Conservation (phyloP, 2,888 invertebrate species). For the Eumerus sabulonum region DNA sequence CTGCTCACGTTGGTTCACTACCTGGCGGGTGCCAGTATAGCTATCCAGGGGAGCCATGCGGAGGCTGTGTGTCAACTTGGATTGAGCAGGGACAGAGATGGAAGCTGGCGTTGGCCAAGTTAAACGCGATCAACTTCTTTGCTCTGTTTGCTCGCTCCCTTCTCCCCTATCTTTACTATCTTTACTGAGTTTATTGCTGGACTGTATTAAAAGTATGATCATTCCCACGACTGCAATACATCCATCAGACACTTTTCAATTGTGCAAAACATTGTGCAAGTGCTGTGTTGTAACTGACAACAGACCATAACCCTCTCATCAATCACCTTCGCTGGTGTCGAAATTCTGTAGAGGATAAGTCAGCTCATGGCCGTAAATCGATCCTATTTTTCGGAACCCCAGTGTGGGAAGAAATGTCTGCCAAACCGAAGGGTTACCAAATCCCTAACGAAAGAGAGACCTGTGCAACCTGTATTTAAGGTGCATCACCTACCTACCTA, state of each 20-base stretch:
- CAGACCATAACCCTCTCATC: slow-evolving; percentile 22
- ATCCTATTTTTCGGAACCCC: neutral
- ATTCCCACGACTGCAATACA: no score
- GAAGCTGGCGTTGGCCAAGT: no score
- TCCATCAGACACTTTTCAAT: slow-evolving; percentile 27
- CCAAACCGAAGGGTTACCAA: neutral
- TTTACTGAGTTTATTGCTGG: no score
- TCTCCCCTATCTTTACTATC: no score
- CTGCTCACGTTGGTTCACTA: no score
- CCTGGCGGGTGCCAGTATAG: no score
- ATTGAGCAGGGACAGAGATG: no score
- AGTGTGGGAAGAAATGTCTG: neutral
- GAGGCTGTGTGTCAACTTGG: no score
- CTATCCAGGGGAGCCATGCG: no score
- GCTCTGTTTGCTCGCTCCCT: no score
- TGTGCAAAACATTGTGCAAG: slow-evolving; percentile 49
- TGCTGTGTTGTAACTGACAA: neutral
- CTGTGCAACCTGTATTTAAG: neutral
- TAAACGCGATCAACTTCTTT: no score
- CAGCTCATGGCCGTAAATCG: slow-evolving; percentile 7
- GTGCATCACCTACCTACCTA: neutral
- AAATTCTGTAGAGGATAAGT: slow-evolving; percentile 40
- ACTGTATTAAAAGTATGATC: no score
- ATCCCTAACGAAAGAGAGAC: neutral
- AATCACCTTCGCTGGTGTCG: slow-evolving; percentile 33